Conservation (phyloP, 2,888 invertebrate genomes). For the Cheilosia vernalis region DNA sequence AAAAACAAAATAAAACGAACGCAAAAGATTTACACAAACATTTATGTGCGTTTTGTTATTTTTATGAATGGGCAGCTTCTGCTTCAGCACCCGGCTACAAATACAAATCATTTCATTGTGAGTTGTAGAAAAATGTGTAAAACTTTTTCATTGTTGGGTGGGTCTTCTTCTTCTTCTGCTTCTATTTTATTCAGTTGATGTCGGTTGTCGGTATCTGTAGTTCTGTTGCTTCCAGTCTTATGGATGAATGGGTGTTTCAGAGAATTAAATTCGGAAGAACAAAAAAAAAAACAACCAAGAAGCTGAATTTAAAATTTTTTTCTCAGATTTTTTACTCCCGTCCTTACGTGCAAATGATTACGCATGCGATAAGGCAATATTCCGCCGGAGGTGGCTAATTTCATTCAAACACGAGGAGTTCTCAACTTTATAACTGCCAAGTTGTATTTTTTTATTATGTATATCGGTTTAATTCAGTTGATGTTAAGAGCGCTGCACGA, state of each 20-base stretch:
- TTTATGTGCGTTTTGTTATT: slow-evolving; percentile 58
- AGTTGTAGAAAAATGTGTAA: slow-evolving; percentile 67
- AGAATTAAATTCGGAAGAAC: slow-evolving; percentile 9
- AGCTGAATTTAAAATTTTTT: slow-evolving; percentile 44
- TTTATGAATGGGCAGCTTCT: slow-evolving; percentile 54
- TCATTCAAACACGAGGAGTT: slow-evolving; percentile 48
- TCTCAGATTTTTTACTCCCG: neutral
- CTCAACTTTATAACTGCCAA: neutral
- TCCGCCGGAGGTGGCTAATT: slow-evolving; percentile 57
- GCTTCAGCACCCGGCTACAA: slow-evolving; percentile 13
- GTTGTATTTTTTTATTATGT: neutral
- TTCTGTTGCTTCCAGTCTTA: slow-evolving; percentile 28
- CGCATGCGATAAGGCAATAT: slow-evolving; percentile 51
- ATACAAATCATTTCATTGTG: slow-evolving; percentile 34
- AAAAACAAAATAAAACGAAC: neutral
- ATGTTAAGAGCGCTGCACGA: no score
- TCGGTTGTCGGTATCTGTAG: slow-evolving; percentile 2
- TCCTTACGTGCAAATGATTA: slow-evolving; percentile 42
- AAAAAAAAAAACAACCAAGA: slow-evolving; percentile 6
- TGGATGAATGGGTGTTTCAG: slow-evolving; percentile 57
- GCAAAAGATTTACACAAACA: slow-evolving; percentile 41
- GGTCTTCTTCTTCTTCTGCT: slow-evolving; percentile 1
- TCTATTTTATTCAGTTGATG: slow-evolving; percentile 15
- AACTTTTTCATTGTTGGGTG: slow-evolving; percentile 44
- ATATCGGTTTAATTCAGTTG: no score